Conservation (phyloP, 2,888 invertebrate genomes). For the Litoditis marina region DNA sequence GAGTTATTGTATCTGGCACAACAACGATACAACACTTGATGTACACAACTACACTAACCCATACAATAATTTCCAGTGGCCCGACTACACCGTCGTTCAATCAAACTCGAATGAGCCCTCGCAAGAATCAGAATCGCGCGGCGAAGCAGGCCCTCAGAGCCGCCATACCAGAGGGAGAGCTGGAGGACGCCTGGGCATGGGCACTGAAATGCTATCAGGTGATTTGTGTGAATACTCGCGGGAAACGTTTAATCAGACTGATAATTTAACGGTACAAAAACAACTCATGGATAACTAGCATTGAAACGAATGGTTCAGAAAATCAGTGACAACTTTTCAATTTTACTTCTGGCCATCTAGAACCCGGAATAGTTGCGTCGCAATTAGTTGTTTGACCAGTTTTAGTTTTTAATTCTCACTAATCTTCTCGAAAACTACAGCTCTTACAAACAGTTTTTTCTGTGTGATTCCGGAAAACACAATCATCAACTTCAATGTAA, state of each 20-base stretch:
- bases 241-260: too few relatives aligned
- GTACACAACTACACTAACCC: neutral
- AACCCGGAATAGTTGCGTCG: too few relatives aligned
- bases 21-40: too few relatives aligned
- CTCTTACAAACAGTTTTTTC: too few relatives aligned
- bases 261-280: neutral
- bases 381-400: too few relatives aligned
- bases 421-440: too few relatives aligned
- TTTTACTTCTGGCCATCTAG: neutral
- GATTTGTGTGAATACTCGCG: too few relatives aligned
- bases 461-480: too few relatives aligned
- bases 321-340: neutral
- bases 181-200: constrained; percentile 60
- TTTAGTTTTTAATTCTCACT: too few relatives aligned
- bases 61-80: constrained; percentile 21
- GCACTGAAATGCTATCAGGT: constrained; percentile 44
- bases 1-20: neutral
- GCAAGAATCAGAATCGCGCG: constrained; percentile 22
- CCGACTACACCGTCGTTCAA: constrained; percentile 34
- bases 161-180: constrained; percentile 48
- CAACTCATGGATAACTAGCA: neutral
- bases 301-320: too few relatives aligned
- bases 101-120: constrained; percentile 28
- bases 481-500: too few relatives aligned
- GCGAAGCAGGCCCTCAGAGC: constrained; percentile 55